These are phyloP conservation scores for Bubo scandiacus DNA, from an alignment of 2,113 vertebrate species.

Conservation along the genomic window DNA sequence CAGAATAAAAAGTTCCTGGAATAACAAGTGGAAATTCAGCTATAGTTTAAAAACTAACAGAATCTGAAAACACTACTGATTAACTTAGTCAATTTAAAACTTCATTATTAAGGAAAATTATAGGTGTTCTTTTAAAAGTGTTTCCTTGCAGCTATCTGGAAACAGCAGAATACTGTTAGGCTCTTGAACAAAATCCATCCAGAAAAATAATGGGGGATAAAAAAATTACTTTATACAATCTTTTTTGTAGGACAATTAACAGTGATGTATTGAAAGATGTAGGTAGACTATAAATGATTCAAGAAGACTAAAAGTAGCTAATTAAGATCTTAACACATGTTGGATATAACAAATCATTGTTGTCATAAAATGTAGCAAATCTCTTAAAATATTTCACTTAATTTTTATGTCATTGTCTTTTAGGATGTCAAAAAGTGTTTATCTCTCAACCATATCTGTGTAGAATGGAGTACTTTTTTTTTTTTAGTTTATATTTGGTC, in stretches of 20 bases:
- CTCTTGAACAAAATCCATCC: background rate
- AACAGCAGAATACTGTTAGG: background rate
- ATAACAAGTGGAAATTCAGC: background rate
- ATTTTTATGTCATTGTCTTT: background rate
- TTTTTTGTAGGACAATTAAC: background rate
- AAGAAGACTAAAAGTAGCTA: background rate
- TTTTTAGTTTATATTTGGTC: background rate
- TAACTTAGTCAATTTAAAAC: background rate
- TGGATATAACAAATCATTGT: background rate
- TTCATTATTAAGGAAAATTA: background rate
- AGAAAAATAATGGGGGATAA: background rate
- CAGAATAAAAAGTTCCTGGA: background rate
- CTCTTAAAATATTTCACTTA: background rate
- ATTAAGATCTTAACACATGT: background rate
- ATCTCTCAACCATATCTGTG: rapidly evolving
- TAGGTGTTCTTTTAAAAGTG: background rate
- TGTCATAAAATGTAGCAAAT: background rate
- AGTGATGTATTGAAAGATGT: background rate
- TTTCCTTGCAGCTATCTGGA: background rate
- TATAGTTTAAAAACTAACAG: background rate
- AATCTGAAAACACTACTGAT: background rate
- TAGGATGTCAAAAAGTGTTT: background rate
- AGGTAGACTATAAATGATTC: background rate
- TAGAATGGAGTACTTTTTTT: background rate
- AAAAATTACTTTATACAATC: background rate